These are phyloP conservation scores for Trichogramma evanescens DNA, from an alignment of 2,888 invertebrate species.

Conservation along the genomic window DNA sequence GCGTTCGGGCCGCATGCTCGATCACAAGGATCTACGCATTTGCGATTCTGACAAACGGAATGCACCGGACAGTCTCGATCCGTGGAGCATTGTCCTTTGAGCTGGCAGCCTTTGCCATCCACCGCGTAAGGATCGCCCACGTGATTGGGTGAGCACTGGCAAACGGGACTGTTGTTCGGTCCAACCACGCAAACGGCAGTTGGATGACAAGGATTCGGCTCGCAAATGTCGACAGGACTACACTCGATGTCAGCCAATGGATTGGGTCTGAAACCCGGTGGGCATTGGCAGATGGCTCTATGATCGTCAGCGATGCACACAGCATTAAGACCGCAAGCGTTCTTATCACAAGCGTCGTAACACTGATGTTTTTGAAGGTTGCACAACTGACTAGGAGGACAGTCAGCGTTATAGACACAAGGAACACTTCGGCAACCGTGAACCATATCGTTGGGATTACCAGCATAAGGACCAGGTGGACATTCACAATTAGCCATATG, in stretches of 20 bases:
- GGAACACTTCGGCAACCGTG: constrained; percentile 74
- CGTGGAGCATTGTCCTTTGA: constrained; percentile 67
- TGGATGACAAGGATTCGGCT: constrained; percentile 72
- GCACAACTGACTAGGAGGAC: constrained; percentile 71
- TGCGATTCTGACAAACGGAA: constrained; percentile 63
- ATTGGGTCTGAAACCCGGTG: constrained; percentile 72
- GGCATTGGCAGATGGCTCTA: constrained; percentile 76
- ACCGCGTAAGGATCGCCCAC: constrained; percentile 65
- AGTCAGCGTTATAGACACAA: constrained; percentile 81
- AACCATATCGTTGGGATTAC: constrained; percentile 72
- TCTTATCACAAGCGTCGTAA: constrained; percentile 71
- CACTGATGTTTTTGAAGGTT: constrained; percentile 78
- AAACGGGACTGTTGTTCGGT: constrained; percentile 61
- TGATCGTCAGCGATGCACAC: constrained; percentile 84
- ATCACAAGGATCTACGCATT: constrained; percentile 76
- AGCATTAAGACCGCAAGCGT: constrained; percentile 79
- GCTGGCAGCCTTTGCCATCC: constrained; percentile 62
- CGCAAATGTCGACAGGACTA: constrained; percentile 63
- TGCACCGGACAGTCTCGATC: constrained; percentile 74
- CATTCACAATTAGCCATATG: constrained; percentile 86
- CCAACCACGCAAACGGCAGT: constrained; percentile 71
- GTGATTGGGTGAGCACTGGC: constrained; percentile 70
- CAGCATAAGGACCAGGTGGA: constrained; percentile 78
- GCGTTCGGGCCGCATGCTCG: constrained; percentile 76
- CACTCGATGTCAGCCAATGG: constrained; percentile 81